A percentile compares a stretch with the other conserved stretches of the same genome.
Conservation (phyloP, 1,140 invertebrate genomes). For the Leptinotarsa defecta region DNA sequence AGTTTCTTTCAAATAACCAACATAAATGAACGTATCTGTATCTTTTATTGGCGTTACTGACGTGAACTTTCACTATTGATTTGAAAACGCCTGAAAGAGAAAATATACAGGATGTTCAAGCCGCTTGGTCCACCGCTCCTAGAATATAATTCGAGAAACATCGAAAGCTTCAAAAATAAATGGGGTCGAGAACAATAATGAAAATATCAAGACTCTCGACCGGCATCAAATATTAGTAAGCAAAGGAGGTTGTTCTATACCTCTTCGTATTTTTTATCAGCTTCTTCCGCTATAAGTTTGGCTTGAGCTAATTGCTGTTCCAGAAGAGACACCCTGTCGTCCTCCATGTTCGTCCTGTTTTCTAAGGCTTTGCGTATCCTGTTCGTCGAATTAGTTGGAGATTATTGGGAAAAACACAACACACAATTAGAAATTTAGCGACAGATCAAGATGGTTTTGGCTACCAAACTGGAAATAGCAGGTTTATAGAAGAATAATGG, state of each 20-base stretch:
- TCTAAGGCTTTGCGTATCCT: slow-evolving; percentile 99
- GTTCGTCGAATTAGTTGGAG: slow-evolving; percentile 40
- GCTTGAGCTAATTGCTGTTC: slow-evolving; percentile 95
- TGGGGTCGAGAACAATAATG: neutral
- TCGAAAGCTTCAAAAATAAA: neutral
- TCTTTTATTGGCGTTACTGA: neutral
- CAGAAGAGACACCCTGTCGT: slow-evolving; percentile 92
- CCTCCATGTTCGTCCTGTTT: slow-evolving; percentile 98
- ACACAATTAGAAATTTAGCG: neutral
- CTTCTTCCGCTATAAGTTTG: slow-evolving; percentile 97
- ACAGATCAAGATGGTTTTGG: neutral
- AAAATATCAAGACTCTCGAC: neutral
- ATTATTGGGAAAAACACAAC: slow-evolving; percentile 16
- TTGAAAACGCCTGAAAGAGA: neutral
- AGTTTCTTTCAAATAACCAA: slow-evolving; percentile 10
- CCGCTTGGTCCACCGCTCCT: neutral
- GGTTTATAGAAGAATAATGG: too few relatives aligned
- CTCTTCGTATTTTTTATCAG: slow-evolving; percentile 99
- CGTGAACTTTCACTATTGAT: neutral
- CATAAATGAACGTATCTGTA: neutral
- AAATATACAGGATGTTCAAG: neutral
- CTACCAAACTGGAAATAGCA: neutral
- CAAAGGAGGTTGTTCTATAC: slow-evolving; percentile 59
- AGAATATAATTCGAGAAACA: neutral
- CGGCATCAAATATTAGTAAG: slow-evolving; percentile 15